phyloP scores from a whole-genome alignment of 1,140 invertebrate species.

The Neuroterus valhalla region DNA sequence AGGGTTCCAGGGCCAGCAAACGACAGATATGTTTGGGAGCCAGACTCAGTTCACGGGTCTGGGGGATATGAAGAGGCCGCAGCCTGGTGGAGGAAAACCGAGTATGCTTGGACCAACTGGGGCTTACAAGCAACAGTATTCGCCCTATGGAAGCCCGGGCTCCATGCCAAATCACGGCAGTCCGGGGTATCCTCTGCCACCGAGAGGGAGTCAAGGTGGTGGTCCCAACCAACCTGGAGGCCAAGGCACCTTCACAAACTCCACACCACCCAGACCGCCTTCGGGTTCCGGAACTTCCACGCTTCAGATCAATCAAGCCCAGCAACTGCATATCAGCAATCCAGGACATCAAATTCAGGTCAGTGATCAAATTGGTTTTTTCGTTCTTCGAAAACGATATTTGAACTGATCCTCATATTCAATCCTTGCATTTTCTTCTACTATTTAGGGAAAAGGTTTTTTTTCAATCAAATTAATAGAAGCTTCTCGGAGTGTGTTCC shows the following conservation, averaged over 20 bases:
- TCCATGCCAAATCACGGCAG: conserved; percentile 78
- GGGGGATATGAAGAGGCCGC: conserved; percentile 74
- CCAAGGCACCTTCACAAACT: conserved; percentile 76
- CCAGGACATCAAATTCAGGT: conserved; percentile 87
- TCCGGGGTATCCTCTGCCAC: conserved; percentile 78
- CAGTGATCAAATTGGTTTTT: conserved; percentile 59
- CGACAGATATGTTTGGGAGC: conserved; percentile 67
- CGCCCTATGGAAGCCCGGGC: conserved; percentile 80
- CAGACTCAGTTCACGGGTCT: conserved; percentile 63
- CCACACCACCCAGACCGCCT: conserved; percentile 79
- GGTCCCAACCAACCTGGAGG: conserved; percentile 66
- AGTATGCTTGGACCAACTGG: conserved; percentile 66
- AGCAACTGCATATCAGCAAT: conserved; percentile 88
- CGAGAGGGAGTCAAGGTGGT: conserved; percentile 67
- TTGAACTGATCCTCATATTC: too few species aligned
- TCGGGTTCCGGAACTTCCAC: conserved; percentile 78
- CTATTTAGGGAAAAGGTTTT: conserved; percentile 26
- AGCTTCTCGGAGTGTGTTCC: too few species aligned
- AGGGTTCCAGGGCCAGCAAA: conserved; percentile 67
- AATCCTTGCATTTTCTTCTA: background rate
- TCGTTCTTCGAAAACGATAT: too few species aligned
- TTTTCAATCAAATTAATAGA: too few species aligned
- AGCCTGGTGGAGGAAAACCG: conserved; percentile 66
- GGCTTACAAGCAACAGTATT: conserved; percentile 79
- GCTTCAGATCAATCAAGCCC: conserved; percentile 89